A percentile compares a stretch with the other conserved stretches of the same genome.
phyloP scores from a whole-genome alignment of 2,797 vertebrate species.

The Amniataba percoides region DNA sequence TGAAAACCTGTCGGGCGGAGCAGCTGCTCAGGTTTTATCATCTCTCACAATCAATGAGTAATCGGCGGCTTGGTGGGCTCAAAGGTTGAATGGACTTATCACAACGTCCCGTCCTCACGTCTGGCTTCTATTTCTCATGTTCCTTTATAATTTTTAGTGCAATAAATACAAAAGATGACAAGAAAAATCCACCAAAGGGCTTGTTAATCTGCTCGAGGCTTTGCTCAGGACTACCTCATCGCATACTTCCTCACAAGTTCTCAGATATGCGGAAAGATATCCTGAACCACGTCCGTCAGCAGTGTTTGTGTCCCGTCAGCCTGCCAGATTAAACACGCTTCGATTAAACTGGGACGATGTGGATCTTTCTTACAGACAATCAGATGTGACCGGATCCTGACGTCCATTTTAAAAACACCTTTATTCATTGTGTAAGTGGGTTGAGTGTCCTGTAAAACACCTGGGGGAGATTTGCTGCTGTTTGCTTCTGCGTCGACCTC shows the following conservation, averaged over 20 bases:
- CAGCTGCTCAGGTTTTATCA: slow-evolving; percentile 11
- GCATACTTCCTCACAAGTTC: neutral
- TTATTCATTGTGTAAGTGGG: neutral
- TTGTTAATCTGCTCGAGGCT: neutral
- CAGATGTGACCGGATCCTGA: neutral
- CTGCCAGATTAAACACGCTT: too few relatives aligned
- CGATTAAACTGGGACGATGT: neutral
- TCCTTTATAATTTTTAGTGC: neutral
- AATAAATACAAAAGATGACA: neutral
- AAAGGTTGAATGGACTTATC: neutral
- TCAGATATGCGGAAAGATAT: neutral
- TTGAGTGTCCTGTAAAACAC: slow-evolving; percentile 2
- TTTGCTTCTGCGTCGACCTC: slow-evolving; percentile 31
- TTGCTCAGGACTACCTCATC: neutral
- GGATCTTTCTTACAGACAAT: neutral
- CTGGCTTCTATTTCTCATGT: neutral
- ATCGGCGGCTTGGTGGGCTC: neutral
- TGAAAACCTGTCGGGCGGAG: neutral
- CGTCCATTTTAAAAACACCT: neutral
- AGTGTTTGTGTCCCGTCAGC: neutral
- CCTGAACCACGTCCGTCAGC: neutral
- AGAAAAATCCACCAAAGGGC: neutral
- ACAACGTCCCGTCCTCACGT: neutral
- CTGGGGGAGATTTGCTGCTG: slow-evolving; percentile 18
- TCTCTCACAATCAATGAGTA: neutral